Conservation (phyloP, 2,113 vertebrate species). For the Vidua macroura region DNA sequence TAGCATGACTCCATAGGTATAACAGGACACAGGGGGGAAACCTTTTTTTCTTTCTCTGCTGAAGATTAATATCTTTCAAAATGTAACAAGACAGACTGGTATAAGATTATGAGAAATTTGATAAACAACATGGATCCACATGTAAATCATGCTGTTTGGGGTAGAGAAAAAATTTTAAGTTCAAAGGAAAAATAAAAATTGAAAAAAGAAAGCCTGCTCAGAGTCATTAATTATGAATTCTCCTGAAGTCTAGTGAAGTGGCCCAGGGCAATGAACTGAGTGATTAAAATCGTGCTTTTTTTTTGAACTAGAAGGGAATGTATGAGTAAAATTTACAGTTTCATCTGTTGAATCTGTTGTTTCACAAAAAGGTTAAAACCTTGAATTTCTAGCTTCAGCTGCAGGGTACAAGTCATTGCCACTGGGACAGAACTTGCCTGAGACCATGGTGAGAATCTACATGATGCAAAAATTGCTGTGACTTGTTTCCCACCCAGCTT, state of each 20-base stretch:
- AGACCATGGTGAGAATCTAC: background rate
- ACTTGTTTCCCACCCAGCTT: background rate
- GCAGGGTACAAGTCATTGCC: background rate
- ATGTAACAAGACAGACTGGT: background rate
- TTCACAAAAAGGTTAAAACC: background rate
- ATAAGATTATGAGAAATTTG: background rate
- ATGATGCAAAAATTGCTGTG: background rate
- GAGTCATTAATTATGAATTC: slow-evolving; percentile 12
- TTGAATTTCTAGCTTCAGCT: background rate
- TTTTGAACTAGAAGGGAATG: background rate
- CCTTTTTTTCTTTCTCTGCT: background rate
- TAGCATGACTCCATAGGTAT: background rate
- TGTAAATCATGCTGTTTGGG: background rate
- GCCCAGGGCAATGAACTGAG: background rate
- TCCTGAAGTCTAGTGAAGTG: background rate
- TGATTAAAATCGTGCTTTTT: background rate
- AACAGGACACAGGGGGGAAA: background rate
- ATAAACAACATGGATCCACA: background rate
- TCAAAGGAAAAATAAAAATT: slow-evolving; percentile 25
- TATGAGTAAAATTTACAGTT: background rate
- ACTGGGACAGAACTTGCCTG: background rate
- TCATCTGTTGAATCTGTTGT: background rate
- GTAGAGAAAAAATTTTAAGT: background rate
- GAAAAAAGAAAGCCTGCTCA: background rate
- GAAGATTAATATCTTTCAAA: background rate